Evolutionary conservation across 2,888 invertebrate genomes (phyloP), one percentile per base, ranked within the genome.

Genomic region (Drosophila affinis): DNA sequence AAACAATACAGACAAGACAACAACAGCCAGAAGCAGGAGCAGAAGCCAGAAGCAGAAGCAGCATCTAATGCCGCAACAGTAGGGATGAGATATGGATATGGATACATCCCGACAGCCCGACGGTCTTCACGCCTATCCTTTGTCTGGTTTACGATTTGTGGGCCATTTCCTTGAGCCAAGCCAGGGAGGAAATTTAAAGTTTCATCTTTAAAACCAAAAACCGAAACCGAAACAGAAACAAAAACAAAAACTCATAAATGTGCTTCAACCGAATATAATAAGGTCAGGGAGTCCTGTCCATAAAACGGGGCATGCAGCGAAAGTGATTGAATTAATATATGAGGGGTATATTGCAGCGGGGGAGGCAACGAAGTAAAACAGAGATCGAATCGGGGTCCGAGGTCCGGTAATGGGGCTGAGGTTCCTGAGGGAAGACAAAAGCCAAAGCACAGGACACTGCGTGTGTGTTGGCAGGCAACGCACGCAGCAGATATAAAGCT

Each of bases 271-370:
- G 21, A 49, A 47, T 44, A 51, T 29, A 45, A 59, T 52, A 59
- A 75, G 75, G 68, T 54, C 76, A 55, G 39, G 52, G 39, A 39
- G n/a, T 7, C 39, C 39, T 56, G 58, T 61, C 72, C 78, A 67
- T 63, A 69, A 72, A 81, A 54, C 52, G 67, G 53, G 63, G 51
- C 67, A 58, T 70, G 81, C 75, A 77, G 69, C 74, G 61, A 68
- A 87, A 85, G 82, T 87, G 79, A 83, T 83, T 89, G 85, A 78
- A 81, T 81, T 67, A 81, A 83, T 87, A 74, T 85, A 55, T 71
- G 56, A 52, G 74, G 34, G 53, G 55, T 12, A 57, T 61, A 61
- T 52, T 72, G 72, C 61, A 71, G 21, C 46, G 21, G 60, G 12
- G 12, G n/a, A n/a, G 24, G 55, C 6, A 5, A 6, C 39, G 14